These are phyloP conservation scores for Cetonia aurata DNA, from an alignment of 2,888 invertebrate genomes.

Conservation along the genomic window DNA sequence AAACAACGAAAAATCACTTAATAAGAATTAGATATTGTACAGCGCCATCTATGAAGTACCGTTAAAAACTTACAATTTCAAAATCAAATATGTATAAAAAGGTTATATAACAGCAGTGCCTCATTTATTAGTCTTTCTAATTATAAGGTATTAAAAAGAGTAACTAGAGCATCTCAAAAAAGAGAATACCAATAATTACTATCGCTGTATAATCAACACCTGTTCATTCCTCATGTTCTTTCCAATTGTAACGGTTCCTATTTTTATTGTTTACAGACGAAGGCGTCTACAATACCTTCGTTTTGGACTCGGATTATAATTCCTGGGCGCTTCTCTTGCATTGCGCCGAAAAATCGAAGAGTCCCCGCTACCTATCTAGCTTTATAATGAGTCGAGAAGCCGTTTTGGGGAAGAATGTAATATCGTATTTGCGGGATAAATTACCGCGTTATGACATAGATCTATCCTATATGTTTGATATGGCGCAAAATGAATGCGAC, in stretches of 20 bases:
- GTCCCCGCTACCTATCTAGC: slow-evolving; percentile 84
- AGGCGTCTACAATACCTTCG: slow-evolving; percentile 89
- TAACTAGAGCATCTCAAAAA: too few species aligned
- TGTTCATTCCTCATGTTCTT: not conserved
- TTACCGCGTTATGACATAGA: slow-evolving; percentile 87
- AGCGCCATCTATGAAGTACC: not conserved
- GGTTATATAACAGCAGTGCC: too few species aligned
- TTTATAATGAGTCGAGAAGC: slow-evolving; percentile 80
- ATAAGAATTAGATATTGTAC: too few species aligned
- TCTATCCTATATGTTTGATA: slow-evolving; percentile 85
- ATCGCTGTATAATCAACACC: too few species aligned
- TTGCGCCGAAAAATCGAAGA: slow-evolving; percentile 86
- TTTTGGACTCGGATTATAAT: slow-evolving; percentile 86
- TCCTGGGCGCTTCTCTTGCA: slow-evolving; percentile 88
- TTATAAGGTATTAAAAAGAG: too few species aligned
- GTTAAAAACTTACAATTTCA: too few species aligned
- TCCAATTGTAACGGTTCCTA: not conserved
- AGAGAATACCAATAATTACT: too few species aligned
- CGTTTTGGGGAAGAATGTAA: slow-evolving; percentile 75
- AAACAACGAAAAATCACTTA: not conserved
- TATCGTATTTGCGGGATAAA: slow-evolving; percentile 83
- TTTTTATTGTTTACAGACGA: slow-evolving; percentile 73
- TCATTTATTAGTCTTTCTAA: too few species aligned
- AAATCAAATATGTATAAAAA: too few species aligned
- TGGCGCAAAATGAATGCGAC: slow-evolving; percentile 79